These are phyloP conservation scores for Anolis apletophallus DNA, from an alignment of 2,797 vertebrate species.

Conservation along the genomic window DNA sequence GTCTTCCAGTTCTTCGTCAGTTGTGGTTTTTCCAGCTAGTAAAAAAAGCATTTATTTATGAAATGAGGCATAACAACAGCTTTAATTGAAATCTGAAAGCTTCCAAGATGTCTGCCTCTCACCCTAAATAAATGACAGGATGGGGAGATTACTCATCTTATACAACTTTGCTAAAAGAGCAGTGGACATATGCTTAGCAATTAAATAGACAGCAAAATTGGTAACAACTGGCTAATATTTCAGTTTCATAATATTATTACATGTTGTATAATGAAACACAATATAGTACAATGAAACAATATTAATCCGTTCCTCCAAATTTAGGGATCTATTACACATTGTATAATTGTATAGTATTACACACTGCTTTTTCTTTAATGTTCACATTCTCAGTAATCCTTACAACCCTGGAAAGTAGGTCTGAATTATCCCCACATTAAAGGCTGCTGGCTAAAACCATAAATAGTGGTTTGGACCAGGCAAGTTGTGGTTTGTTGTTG, in stretches of 20 bases:
- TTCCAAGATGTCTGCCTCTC: background rate
- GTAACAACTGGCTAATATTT: background rate
- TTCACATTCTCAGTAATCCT: too few species aligned
- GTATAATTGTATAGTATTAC: too few species aligned
- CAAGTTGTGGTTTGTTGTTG: too few species aligned
- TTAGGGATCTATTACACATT: too few species aligned
- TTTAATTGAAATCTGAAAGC: background rate
- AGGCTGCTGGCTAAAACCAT: background rate
- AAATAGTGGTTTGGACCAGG: background rate
- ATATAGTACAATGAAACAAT: too few species aligned
- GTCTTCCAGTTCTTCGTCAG: constrained; percentile 92
- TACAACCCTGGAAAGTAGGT: background rate
- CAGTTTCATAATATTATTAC: background rate
- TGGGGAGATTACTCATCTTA: background rate
- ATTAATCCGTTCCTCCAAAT: too few species aligned
- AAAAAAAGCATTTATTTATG: constrained; percentile 14
- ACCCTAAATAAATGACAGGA: background rate
- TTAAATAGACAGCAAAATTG: background rate
- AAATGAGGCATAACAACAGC: background rate
- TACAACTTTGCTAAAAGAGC: background rate
- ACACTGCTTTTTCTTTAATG: too few species aligned
- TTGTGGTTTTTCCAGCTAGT: constrained; percentile 91
- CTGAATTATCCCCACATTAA: background rate
- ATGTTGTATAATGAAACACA: too few species aligned
- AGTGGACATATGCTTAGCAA: background rate